These are phyloP conservation scores for Centruroides sculpturatus DNA, from an alignment of 1,140 invertebrate species.

Conservation along the genomic window DNA sequence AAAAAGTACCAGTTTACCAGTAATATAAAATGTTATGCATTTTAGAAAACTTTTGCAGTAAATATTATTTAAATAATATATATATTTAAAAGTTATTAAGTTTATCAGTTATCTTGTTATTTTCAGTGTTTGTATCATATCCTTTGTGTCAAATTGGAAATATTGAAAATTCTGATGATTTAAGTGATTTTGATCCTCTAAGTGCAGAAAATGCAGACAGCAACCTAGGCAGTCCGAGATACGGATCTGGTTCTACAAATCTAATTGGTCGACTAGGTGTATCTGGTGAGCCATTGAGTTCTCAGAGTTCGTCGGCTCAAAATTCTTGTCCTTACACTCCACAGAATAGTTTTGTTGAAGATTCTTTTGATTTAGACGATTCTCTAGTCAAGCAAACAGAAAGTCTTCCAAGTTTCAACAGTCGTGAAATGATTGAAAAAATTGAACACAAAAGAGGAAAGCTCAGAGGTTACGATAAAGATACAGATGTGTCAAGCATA, in stretches of 20 bases:
- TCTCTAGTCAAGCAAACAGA: constrained; percentile 3
- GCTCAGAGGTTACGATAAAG: constrained; percentile 20
- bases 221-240: background rate
- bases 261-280: background rate
- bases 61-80: too few relatives aligned
- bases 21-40: too few relatives aligned
- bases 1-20: too few relatives aligned
- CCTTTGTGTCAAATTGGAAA: too few relatives aligned
- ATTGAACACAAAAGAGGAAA: constrained; percentile 23
- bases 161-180: background rate
- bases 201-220: background rate
- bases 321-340: constrained; percentile 27
- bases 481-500: constrained; percentile 12
- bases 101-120: too few relatives aligned
- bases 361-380: constrained; percentile 14
- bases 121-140: too few relatives aligned
- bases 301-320: constrained; percentile 20
- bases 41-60: too few relatives aligned
- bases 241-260: background rate
- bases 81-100: too few relatives aligned
- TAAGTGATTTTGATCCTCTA: background rate
- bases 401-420: constrained; percentile 25
- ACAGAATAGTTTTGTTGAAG: constrained; percentile 22
- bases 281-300: background rate
- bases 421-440: constrained; percentile 27